Base-by-base conservation (phyloP, 2,797 vertebrate genomes). In the Siniperca scherzeri region DNA sequence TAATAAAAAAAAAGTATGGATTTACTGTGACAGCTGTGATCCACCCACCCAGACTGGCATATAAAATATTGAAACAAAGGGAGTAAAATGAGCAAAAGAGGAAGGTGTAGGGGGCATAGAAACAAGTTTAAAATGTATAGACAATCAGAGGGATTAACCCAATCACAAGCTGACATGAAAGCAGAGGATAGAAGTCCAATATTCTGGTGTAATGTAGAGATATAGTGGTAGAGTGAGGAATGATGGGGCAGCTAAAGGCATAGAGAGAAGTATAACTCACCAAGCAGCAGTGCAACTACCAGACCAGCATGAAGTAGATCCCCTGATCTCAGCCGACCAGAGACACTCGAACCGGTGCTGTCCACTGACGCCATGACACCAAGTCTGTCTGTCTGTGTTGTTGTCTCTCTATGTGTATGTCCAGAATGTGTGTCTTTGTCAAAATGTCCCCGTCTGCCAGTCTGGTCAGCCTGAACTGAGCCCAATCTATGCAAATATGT, bases 281-380 rank as follows among this genome's bases (percentile, higher is more conserved):
- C 95, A 1, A 96, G 88, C 85, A 96, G 91, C 86, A 96, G 80
- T 25, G 83, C 83, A 90, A 96, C 68, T 85, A 86, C 85, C 71
- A 96, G 84, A 77, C 94, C 91, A 59, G 92, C 86, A 22, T 95
- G 92, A 76, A 96, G 86, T 65, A 90, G 60, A 90, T 96, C 95
- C 59, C 93, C 93, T 61, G 93, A 92, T 82, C 85, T 88, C 57
- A 84, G 83, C 53, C 91, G 92, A 68, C 93, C 90, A 80, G 91
- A 88, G 88, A 92, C 86, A 88, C 91, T 91, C 36, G 68, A 87
- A 91, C 90, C 64, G 40, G 78, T 73, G 87, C 87, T 86, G 88
- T 92, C 87, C 90, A 85, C 78, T 90, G 92, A 90, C 88, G 92
- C 93, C 95, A 96, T 96, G 91, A 88, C 91, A 87, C 91, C 86